Evolutionary conservation across 2,888 invertebrate species (phyloP), one percentile per base, ranked within the genome.

Genomic region (Macropis europaea): DNA sequence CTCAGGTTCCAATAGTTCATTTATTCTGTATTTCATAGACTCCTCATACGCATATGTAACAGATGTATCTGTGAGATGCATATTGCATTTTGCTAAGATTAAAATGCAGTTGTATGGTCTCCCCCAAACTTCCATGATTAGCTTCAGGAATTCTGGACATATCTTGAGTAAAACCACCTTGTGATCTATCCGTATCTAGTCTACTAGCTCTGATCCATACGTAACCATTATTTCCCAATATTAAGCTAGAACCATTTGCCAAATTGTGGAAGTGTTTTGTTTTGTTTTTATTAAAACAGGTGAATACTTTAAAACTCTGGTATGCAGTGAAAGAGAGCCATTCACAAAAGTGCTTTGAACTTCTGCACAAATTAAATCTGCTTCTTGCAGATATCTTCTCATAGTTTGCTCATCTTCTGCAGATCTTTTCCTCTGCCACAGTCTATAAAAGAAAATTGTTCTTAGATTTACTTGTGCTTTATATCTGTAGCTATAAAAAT

Each of bases 321-420:
- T 99, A 87, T 99, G 99, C 11, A 99, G 90, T 0, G 97, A 97
- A 15, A 99, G 90, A 0, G 97, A 94, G 1, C 99, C 98, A 91
- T 99, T 99, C 54, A 94, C 93, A 88, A 94, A 97, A 3, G 98
- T 93, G 88, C 95, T 97, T 88, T 99, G 98, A 0, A 99, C 99
- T 92, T 99, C 99, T 3, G 99, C 99, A 91, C 98, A 98, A 70
- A 99, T 97, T 0, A 99, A 92, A 91, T 99, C 99, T 15, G 98
- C 98, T 90, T 98, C 98, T 88, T 95, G 95, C 48, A 99, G 91
- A 90, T 97, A 98, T 76, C 96, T 95, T 59, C 99, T 92, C 99
- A 99, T 99, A 93, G 97, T 96, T 87, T 98, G 95, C 89, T 99
- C 99, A 92, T 99, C 99, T 91, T 99, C 98, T 3, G 95, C 96